Evolutionary conservation across 2,113 vertebrate genomes (phyloP).

Genomic region (Psophia crepitans): DNA sequence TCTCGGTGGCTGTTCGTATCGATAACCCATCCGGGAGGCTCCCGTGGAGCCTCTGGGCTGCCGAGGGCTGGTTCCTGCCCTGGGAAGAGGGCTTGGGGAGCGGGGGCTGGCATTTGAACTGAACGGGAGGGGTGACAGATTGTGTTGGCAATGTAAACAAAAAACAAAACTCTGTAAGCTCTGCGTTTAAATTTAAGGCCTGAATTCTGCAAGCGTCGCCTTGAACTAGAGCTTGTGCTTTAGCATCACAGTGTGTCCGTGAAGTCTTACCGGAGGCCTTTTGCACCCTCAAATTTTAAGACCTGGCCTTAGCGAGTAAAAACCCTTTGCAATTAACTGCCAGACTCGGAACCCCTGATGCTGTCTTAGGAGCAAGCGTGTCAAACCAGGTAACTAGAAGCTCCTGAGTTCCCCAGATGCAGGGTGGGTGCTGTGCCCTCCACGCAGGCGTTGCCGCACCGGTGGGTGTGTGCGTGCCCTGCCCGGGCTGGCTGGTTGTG

Average conservation of each 20-base stretch:
- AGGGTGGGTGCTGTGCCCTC: neutral
- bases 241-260: neutral
- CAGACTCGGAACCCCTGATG: neutral
- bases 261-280: neutral
- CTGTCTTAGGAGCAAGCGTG: neutral
- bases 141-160: accelerated
- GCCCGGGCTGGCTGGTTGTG: neutral
- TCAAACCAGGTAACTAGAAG: accelerated
- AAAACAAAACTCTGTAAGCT: accelerated
- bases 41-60: neutral
- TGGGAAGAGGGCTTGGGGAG: neutral
- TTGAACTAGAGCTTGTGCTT: neutral
- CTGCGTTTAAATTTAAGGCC: neutral
- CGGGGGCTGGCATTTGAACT: accelerated
- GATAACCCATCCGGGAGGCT: neutral
- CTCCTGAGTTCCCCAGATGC: accelerated
- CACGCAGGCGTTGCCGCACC: neutral
- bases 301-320: accelerated
- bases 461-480: neutral
- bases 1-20: neutral
- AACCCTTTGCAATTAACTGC: neutral
- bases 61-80: neutral
- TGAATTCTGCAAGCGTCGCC: neutral
- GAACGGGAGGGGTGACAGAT: neutral
- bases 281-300: neutral